Evolutionary conservation across 2,113 vertebrate genomes (phyloP).

Genomic region (Rhea pennata): DNA sequence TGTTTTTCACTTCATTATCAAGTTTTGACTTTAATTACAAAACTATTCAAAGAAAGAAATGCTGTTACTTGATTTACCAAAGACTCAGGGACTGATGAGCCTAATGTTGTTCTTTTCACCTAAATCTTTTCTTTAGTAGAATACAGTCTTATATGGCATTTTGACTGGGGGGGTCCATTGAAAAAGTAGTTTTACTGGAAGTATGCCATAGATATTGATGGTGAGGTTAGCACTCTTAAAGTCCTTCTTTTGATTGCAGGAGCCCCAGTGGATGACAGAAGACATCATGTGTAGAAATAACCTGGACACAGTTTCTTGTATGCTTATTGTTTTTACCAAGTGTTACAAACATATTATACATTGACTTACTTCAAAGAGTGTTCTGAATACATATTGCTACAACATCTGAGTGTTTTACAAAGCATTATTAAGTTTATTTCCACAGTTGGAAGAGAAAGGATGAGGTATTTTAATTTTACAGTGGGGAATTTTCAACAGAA

Average conservation of each 20-base stretch:
- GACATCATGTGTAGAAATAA: background rate
- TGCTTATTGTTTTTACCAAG: background rate
- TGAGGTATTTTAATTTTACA: background rate
- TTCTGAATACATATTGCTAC: background rate
- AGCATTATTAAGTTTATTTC: background rate
- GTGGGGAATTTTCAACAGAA: background rate
- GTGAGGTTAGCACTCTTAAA: background rate
- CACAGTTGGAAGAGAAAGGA: background rate
- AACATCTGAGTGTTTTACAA: background rate
- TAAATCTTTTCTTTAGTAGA: background rate
- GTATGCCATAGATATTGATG: accelerated
- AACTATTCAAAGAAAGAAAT: background rate
- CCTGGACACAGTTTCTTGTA: background rate
- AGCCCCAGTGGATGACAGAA: background rate
- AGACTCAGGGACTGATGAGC: background rate
- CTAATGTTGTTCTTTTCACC: background rate
- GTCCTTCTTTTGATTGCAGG: background rate
- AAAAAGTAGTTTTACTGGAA: background rate
- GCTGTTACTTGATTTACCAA: background rate
- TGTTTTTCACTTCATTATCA: background rate
- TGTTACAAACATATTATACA: background rate
- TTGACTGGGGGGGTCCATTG: background rate
- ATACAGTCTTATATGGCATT: background rate
- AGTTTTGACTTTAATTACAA: background rate
- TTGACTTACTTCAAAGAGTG: background rate